Evolutionary conservation across 1,140 invertebrate genomes (phyloP).

Genomic region (Danaus melanippus): DNA sequence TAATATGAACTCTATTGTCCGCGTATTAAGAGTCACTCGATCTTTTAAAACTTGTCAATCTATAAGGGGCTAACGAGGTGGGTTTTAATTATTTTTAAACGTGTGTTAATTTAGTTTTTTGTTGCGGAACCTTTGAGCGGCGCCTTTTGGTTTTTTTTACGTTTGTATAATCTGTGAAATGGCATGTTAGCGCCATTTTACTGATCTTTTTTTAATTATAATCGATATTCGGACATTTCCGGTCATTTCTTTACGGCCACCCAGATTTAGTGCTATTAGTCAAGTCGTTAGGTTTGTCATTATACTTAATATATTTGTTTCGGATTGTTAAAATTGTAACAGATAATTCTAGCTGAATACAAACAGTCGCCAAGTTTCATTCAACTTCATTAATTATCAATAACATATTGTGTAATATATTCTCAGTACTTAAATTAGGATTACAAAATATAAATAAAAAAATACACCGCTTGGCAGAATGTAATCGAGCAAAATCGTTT

Average conservation of each 20-base stretch:
- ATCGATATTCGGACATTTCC: slow-evolving; percentile 21
- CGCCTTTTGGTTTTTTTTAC: slow-evolving; percentile 16
- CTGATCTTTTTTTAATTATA: slow-evolving; percentile 22
- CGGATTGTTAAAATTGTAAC: too few relatives aligned
- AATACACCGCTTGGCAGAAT: too few relatives aligned
- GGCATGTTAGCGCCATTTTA: slow-evolving; percentile 24
- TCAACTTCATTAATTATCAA: too few relatives aligned
- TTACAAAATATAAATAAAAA: too few relatives aligned
- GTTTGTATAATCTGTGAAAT: slow-evolving; percentile 23
- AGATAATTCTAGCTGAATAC: too few relatives aligned
- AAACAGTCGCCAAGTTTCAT: too few relatives aligned
- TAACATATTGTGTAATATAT: too few relatives aligned
- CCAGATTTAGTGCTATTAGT: slow-evolving; percentile 5
- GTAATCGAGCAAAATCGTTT: too few relatives aligned
- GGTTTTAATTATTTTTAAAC: slow-evolving; percentile 25
- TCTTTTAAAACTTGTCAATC: slow-evolving; percentile 13
- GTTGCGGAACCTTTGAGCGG: slow-evolving; percentile 16
- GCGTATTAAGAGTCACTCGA: not conserved
- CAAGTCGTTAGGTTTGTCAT: too few relatives aligned
- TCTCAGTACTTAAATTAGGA: too few relatives aligned
- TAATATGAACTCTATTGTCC: not conserved
- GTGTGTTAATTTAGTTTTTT: slow-evolving; percentile 20
- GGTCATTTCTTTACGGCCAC: slow-evolving; percentile 20
- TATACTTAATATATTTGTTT: too few relatives aligned
- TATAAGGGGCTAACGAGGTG: slow-evolving; percentile 20